phyloP scores from a whole-genome alignment of 2,888 invertebrate species.

The Tyria jacobaeae region DNA sequence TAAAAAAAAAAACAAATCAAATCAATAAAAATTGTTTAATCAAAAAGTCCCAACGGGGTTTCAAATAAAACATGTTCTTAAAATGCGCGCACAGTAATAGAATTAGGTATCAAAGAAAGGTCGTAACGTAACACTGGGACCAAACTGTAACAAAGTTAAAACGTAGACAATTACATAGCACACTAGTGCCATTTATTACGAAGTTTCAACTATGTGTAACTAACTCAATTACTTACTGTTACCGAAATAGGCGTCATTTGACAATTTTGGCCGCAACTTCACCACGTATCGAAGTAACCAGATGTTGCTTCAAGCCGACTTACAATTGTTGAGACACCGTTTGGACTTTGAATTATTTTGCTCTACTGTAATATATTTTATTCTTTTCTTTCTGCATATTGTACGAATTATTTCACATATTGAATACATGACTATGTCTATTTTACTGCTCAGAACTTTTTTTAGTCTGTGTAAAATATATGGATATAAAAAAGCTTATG shows the following conservation, averaged over 20 bases:
- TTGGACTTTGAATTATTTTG: background rate
- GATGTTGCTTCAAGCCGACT: slow-evolving; percentile 10
- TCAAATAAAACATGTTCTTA: background rate
- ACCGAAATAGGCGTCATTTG: slow-evolving; percentile 46
- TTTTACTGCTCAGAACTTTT: too few species aligned
- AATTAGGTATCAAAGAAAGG: slow-evolving; percentile 12
- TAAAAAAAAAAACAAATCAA: background rate
- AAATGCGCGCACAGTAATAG: slow-evolving; percentile 7
- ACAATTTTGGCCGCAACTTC: slow-evolving; percentile 40
- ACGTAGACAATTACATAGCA: slow-evolving; percentile 38
- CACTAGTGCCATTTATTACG: slow-evolving; percentile 41
- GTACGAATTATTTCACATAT: too few species aligned
- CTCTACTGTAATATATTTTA: background rate
- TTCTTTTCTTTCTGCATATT: too few species aligned
- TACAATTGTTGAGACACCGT: background rate
- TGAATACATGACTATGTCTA: too few species aligned
- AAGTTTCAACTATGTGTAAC: slow-evolving; percentile 47
- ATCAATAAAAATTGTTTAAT: slow-evolving; percentile 3
- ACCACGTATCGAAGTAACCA: slow-evolving; percentile 17
- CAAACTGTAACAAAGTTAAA: slow-evolving; percentile 43
- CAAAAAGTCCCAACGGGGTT: background rate
- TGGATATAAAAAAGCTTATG: too few species aligned
- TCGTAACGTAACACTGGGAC: slow-evolving; percentile 11
- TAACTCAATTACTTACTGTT: slow-evolving; percentile 49
- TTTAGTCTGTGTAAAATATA: too few species aligned